Evolutionary conservation across 2,888 invertebrate genomes (phyloP).

Genomic region (Andricus quercusramuli): DNA sequence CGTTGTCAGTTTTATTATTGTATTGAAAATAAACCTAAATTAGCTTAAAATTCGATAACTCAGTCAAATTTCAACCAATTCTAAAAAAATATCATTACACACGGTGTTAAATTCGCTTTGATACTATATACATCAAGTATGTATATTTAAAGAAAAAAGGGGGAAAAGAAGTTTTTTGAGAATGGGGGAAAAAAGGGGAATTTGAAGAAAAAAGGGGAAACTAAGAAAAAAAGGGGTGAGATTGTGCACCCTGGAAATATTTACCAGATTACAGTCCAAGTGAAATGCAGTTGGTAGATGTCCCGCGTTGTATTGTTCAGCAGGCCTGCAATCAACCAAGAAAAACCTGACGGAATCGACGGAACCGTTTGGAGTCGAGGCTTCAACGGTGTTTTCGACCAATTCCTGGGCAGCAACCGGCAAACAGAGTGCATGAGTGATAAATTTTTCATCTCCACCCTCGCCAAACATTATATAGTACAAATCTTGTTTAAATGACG

Average conservation of each 20-base stretch:
- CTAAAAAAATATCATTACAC: too few relatives aligned
- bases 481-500: constrained; percentile 93
- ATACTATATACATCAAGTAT: too few relatives aligned
- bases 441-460: constrained; percentile 82
- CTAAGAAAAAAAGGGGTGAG: too few relatives aligned
- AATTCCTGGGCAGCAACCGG: constrained; percentile 97
- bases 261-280: constrained; percentile 94
- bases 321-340: constrained; percentile 96
- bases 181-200: too few relatives aligned
- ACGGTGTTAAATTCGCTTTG: too few relatives aligned
- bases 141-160: too few relatives aligned
- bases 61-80: too few relatives aligned
- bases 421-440: constrained; percentile 94
- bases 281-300: constrained; percentile 99
- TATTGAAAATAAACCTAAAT: too few relatives aligned
- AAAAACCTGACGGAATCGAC: constrained; percentile 88
- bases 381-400: constrained; percentile 87
- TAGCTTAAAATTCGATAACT: too few relatives aligned
- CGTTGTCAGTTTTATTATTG: too few relatives aligned
- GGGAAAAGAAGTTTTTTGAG: too few relatives aligned
- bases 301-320: constrained; percentile 96
- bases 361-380: constrained; percentile 80
- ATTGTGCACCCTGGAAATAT: constrained; percentile 47
- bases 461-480: constrained; percentile 78
- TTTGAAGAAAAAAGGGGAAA: too few relatives aligned